Evolutionary conservation across 2,797 vertebrate genomes (phyloP).

Genomic region (Mormyrus hasselquistii): DNA sequence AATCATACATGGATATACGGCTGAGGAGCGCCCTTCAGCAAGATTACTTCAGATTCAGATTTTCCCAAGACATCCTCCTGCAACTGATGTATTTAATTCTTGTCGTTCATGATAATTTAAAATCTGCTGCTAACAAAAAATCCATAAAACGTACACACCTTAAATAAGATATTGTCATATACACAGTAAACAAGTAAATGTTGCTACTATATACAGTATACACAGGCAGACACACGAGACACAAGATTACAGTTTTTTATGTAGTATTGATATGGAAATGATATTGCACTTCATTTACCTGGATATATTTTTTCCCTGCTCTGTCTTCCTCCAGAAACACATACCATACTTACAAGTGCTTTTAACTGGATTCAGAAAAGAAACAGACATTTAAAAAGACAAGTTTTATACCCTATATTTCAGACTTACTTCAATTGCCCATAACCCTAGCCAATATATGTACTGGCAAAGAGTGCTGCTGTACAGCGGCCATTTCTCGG

Average conservation of each 20-base stretch:
- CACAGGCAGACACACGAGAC: neutral
- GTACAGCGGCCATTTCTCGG: neutral
- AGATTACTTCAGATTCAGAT: neutral
- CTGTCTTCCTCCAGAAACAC: neutral
- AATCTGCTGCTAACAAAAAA: neutral
- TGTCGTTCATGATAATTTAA: neutral
- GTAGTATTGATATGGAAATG: neutral
- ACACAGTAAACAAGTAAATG: neutral
- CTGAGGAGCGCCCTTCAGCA: neutral
- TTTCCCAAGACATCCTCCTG: neutral
- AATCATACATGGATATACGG: neutral
- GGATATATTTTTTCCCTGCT: neutral
- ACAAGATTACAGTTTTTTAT: neutral
- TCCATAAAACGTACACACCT: neutral
- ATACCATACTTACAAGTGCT: neutral
- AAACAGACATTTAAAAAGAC: neutral
- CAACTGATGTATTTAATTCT: neutral
- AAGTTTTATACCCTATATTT: neutral
- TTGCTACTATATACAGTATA: neutral
- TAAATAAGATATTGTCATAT: neutral
- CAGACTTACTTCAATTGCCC: neutral
- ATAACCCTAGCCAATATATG: neutral
- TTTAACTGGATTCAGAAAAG: conserved; percentile 9
- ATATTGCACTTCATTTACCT: neutral
- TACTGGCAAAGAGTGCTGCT: neutral